phyloP scores from a whole-genome alignment of 1,140 invertebrate species.

The Drosophila bipectinata region DNA sequence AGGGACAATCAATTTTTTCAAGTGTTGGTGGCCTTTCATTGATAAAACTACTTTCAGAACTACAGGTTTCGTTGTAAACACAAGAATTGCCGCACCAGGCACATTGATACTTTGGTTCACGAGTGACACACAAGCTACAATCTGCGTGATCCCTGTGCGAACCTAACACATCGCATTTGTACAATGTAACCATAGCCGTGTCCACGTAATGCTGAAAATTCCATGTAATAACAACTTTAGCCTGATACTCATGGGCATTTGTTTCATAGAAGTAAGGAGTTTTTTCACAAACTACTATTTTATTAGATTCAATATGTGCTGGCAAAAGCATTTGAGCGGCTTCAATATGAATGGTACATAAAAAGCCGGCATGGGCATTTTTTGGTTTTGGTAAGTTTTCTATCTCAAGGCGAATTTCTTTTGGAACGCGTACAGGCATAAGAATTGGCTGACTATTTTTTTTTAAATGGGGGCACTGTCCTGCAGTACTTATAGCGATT shows the following conservation, averaged over 20 bases:
- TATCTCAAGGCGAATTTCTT: conserved; percentile 94
- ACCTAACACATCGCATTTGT: conserved; percentile 97
- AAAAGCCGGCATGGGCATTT: conserved; percentile 93
- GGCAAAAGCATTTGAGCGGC: conserved; percentile 94
- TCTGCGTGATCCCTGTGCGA: conserved; percentile 96
- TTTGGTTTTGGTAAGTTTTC: conserved; percentile 95
- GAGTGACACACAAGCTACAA: conserved; percentile 96
- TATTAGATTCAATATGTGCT: conserved; percentile 92
- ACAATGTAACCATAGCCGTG: conserved; percentile 94
- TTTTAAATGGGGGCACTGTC: conserved; percentile 93
- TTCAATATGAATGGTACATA: conserved; percentile 96
- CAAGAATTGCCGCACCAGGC: conserved; percentile 96
- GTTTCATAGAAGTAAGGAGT: conserved; percentile 96
- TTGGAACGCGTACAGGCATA: conserved; percentile 94
- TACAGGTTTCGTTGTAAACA: conserved; percentile 92
- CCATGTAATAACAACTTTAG: conserved; percentile 95
- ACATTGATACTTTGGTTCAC: conserved; percentile 94
- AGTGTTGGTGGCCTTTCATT: not conserved
- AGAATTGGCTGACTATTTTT: conserved; percentile 88
- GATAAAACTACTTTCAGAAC: not conserved
- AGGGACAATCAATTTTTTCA: conserved; percentile 93
- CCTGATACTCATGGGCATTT: conserved; percentile 93
- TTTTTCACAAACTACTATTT: conserved; percentile 94
- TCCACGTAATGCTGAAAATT: conserved; percentile 96
- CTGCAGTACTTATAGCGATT: conserved; percentile 92